Conservation (phyloP, 2,113 vertebrate species). For the Tychaedon coryphoeus region DNA sequence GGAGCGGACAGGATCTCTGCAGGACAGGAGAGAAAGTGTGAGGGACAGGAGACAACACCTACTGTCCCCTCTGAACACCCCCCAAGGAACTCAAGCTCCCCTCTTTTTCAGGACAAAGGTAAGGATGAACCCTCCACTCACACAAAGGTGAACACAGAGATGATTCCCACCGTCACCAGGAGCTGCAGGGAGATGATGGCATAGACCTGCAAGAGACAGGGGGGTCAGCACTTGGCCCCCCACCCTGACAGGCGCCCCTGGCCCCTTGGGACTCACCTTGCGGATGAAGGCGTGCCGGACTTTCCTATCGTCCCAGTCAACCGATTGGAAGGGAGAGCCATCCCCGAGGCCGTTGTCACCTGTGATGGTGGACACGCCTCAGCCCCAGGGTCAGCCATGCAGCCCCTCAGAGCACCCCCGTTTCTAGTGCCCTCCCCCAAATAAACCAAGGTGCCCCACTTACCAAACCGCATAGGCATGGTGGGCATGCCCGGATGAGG, state of each 20-base stretch:
- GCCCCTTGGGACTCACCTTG: conserved; percentile 69
- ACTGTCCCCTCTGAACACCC: background rate
- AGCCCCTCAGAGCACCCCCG: background rate
- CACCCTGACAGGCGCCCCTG: fast-evolving
- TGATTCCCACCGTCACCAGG: conserved; percentile 82
- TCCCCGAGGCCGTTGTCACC: conserved; percentile 40
- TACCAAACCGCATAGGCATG: conserved; percentile 81
- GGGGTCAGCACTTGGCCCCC: background rate
- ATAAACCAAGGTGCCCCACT: background rate
- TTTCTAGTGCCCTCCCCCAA: background rate
- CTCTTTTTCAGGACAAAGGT: background rate
- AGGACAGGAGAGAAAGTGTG: background rate
- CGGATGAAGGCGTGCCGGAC: conserved; percentile 90
- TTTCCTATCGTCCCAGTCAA: conserved; percentile 78
- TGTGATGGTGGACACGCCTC: background rate
- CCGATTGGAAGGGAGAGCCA: conserved; percentile 73
- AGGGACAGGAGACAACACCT: background rate
- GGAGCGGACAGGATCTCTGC: background rate
- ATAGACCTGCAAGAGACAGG: conserved; percentile 81
- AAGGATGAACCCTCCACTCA: conserved; percentile 52
- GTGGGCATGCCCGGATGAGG: conserved; percentile 66
- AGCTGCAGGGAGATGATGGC: conserved; percentile 88
- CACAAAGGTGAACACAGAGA: conserved; percentile 84
- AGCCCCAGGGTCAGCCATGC: background rate
- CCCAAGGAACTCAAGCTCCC: background rate